Base-by-base conservation (phyloP, 1,140 invertebrate species). In the Aphelinus atriplicis region DNA sequence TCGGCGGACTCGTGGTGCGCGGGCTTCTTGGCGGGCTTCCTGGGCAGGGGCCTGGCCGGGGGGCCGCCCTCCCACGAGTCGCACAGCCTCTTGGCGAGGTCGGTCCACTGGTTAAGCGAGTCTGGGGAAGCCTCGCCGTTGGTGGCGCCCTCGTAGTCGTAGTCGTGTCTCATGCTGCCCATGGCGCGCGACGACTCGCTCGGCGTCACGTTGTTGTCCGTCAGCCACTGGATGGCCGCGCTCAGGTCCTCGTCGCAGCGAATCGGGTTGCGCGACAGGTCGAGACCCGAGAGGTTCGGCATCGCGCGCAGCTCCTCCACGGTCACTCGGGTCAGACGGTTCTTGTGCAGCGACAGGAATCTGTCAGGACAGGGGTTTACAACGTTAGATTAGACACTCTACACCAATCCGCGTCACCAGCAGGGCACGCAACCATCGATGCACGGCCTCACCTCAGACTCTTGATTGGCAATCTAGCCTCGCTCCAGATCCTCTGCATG, bases 401-500 rank as follows among this genome's bases (percentile, higher is more conserved):
- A 26, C 26, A 26, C 26, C 26, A 26, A 26, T 26, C 26, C 26
- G 26, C 26, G 26, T 26, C 26, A 26, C 26, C 26, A 26, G 26
- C 26, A 26, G 26, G 26, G 26, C 26, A 26, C 26, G 26, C 26
- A 53, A 53, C 4, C 47, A 64, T 45, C 26, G 26, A 26, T 26
- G 26, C 26, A 26, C 26, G 26, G 26, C 6, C n/a, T 65, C n/a
- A 76, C 75, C 64, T 77, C 1, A 77, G 58, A 55, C 75, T 77
- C 45, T 73, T 73, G 67, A 77, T 46, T 3, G 70, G 70, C 10
- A 73, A 4, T 7, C 71, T 80, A 10, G 85, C 87, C 51, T 90
- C 89, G 75, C 89, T 90, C 90, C 94, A 93, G 47, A 95, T 83
- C 68, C 90, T 85, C 42, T 89, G 89, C 53, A 95, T 84, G 73